Percentiles rank a stretch among this genome's conserved stretches.
Conservation (phyloP, 2,888 invertebrate species). For the Himalopsyche anomala region DNA sequence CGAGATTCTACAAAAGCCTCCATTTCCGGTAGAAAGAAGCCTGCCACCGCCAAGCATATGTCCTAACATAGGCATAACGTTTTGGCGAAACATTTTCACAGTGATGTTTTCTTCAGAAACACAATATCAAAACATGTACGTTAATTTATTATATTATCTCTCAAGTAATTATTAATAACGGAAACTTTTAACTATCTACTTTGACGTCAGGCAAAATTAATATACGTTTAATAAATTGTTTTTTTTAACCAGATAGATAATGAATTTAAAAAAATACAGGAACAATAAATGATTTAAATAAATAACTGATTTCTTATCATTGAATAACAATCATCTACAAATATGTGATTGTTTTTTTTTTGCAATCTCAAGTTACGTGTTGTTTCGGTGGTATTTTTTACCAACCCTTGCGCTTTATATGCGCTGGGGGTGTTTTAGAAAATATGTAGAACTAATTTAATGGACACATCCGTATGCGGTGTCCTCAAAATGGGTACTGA, state of each 20-base stretch:
- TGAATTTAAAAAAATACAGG: neutral
- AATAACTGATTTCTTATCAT: neutral
- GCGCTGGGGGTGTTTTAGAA: conserved; percentile 1
- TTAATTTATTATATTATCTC: neutral
- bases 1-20: conserved; percentile 46
- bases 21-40: conserved; percentile 53
- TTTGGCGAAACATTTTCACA: conserved; percentile 14
- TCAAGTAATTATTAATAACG: neutral
- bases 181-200: neutral
- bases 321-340: neutral
- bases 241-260: neutral
- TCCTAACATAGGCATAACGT: conserved; percentile 12
- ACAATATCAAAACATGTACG: no score
- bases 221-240: neutral
- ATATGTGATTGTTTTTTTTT: no score
- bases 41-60: conserved; percentile 47
- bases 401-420: neutral
- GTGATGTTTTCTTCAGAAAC: no score
- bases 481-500: neutral
- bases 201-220: neutral
- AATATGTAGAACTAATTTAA: neutral
- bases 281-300: neutral
- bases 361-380: neutral
- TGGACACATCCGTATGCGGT: neutral
- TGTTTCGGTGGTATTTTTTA: neutral